These are phyloP conservation scores for Microcebus ravelobensis DNA, from an alignment of 2,113 vertebrate genomes.

Conservation along the genomic window DNA sequence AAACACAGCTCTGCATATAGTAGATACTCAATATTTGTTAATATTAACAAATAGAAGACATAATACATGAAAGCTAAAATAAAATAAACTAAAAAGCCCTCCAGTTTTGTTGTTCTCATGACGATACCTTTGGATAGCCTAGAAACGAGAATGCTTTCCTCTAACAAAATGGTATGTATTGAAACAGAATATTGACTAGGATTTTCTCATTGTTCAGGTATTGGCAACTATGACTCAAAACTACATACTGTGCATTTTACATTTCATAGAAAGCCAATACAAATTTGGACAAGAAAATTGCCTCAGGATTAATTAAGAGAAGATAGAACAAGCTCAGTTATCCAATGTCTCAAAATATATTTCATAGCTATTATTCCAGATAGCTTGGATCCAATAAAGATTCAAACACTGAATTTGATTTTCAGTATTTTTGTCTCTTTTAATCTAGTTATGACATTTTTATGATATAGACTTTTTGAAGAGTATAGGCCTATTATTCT, in stretches of 20 bases:
- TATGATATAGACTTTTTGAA: background rate
- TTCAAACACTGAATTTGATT: background rate
- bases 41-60: background rate
- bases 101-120: background rate
- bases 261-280: conserved; percentile 9
- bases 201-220: background rate
- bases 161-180: background rate
- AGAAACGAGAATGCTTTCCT: background rate
- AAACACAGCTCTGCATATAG: background rate
- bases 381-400: background rate
- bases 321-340: background rate
- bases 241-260: background rate
- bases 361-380: background rate
- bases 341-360: background rate
- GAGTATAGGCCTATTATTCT: background rate
- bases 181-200: background rate
- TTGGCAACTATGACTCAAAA: background rate
- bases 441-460: background rate
- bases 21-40: background rate
- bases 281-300: background rate
- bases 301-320: background rate
- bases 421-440: background rate
- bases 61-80: background rate
- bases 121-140: background rate
- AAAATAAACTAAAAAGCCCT: background rate